Evolutionary conservation across 2,888 invertebrate genomes (phyloP).

Genomic region (Orchesellides sinensis): DNA sequence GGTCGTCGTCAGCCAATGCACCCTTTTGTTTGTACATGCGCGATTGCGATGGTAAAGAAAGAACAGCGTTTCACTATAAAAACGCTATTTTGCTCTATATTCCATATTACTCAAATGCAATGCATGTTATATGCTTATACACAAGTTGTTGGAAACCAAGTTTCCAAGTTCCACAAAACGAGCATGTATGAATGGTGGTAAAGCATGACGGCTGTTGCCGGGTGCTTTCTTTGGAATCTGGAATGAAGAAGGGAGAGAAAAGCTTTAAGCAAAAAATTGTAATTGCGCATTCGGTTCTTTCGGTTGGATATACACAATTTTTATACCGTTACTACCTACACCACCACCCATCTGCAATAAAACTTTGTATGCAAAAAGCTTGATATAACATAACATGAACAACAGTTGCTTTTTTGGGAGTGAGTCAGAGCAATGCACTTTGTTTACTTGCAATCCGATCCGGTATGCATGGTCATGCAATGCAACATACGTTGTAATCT

Average conservation of each 20-base stretch:
- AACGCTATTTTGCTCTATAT: conserved; percentile 51
- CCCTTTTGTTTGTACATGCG: conserved; percentile 66
- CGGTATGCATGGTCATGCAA: too few relatives aligned
- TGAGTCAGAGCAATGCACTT: too few relatives aligned
- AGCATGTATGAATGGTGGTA: background rate
- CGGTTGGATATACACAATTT: too few relatives aligned
- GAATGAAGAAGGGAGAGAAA: too few relatives aligned
- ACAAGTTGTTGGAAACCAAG: too few relatives aligned
- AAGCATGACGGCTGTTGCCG: conserved; percentile 40
- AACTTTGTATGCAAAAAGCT: too few relatives aligned
- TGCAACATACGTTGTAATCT: too few relatives aligned
- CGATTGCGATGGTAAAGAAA: background rate
- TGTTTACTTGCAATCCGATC: too few relatives aligned
- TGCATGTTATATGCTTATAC: background rate
- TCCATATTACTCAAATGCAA: background rate
- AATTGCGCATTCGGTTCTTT: conserved; percentile 56
- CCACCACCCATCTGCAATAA: conserved; percentile 40
- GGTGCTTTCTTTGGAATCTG: conserved; percentile 20
- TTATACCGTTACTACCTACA: too few relatives aligned
- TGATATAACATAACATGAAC: too few relatives aligned
- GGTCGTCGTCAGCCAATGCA: conserved; percentile 44
- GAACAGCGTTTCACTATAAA: too few relatives aligned
- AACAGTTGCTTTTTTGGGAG: too few relatives aligned
- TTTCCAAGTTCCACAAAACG: conserved; percentile 7
- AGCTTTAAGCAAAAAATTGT: background rate